These are phyloP conservation scores for Umimayanthus chanpuru DNA, from an alignment of 92 coral and sea anemone genomes.

Conservation along the genomic window DNA sequence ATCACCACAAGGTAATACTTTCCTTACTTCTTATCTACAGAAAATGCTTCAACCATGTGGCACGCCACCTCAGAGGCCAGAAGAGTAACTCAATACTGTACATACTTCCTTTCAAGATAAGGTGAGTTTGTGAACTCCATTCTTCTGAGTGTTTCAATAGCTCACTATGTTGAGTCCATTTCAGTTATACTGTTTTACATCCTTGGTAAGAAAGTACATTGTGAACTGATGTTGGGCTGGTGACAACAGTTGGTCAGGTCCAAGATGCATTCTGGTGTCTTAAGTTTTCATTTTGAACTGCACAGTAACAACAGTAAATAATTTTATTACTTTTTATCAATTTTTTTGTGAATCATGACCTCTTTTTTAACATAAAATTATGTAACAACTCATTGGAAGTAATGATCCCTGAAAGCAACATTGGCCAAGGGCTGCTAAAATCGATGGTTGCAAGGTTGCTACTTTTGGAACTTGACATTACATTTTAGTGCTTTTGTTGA, in stretches of 20 bases:
- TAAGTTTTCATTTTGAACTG: no score
- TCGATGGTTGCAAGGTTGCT: no score
- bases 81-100: conserved; percentile 53
- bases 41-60: conserved; percentile 99
- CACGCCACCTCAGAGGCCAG: conserved; percentile 91
- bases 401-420: no score
- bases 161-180: not conserved
- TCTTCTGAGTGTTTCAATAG: not conserved
- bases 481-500: not conserved
- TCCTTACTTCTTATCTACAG: conserved; percentile 40
- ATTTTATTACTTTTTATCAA: no score
- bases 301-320: no score
- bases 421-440: no score
- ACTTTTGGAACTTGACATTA: no score
- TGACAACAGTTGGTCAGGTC: not conserved
- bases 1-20: not conserved
- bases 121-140: not conserved
- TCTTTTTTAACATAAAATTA: no score
- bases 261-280: not conserved
- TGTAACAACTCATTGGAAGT: no score
- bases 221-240: not conserved
- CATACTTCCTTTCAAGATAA: not conserved
- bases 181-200: not conserved
- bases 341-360: no score
- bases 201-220: not conserved